phyloP scores from a whole-genome alignment of 2,113 vertebrate species.

The Gnathonemus echidnorhynchus region DNA sequence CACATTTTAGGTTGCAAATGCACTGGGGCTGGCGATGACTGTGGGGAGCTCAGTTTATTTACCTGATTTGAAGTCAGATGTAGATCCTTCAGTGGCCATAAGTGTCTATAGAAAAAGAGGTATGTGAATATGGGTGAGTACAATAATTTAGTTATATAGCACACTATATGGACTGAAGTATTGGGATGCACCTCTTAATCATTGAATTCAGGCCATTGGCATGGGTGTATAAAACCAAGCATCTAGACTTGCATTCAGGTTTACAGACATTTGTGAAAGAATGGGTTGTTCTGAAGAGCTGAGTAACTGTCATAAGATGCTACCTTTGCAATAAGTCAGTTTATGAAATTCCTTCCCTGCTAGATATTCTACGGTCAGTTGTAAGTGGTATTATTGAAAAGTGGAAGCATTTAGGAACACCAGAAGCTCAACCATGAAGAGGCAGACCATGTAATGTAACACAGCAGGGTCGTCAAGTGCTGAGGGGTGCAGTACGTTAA shows the following conservation, averaged over 20 bases:
- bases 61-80: conserved; percentile 12
- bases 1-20: background rate
- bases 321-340: background rate
- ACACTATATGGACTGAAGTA: background rate
- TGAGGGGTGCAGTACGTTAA: background rate
- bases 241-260: background rate
- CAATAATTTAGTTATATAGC: background rate
- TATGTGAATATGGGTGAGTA: background rate
- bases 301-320: background rate
- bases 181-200: background rate
- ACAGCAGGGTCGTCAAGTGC: background rate
- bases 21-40: background rate
- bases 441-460: background rate
- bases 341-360: background rate
- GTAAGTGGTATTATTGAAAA: background rate
- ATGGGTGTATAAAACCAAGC: background rate
- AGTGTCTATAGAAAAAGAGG: background rate
- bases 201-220: background rate
- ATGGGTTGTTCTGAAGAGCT: background rate
- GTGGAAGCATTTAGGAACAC: background rate
- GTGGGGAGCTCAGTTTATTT: background rate
- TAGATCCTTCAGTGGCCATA: conserved; percentile 15
- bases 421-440: background rate
- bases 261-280: background rate
- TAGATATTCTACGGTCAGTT: background rate